These are phyloP conservation scores for Acrocephalus arundinaceus DNA, from an alignment of 2,113 vertebrate species.

Conservation along the genomic window DNA sequence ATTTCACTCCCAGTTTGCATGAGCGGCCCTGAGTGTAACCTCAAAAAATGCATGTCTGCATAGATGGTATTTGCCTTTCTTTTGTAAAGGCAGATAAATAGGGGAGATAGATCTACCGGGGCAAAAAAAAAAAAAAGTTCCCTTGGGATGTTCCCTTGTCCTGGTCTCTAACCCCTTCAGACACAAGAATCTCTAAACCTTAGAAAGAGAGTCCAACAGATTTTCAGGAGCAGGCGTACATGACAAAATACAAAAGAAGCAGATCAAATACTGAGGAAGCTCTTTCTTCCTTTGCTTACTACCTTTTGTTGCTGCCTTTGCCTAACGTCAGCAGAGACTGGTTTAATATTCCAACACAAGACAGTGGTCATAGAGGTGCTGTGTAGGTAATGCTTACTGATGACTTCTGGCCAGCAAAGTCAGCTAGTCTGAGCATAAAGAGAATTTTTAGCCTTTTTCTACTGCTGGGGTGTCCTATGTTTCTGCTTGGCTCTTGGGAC, in stretches of 20 bases:
- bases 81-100: background rate
- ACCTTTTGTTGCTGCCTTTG: background rate
- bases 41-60: fast-evolving
- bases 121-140: too few relatives aligned
- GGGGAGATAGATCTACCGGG: background rate
- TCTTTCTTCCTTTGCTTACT: background rate
- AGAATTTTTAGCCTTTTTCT: background rate
- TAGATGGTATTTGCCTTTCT: background rate
- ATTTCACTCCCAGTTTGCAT: background rate
- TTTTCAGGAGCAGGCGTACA: background rate
- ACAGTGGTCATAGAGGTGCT: background rate
- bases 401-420: background rate
- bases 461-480: background rate
- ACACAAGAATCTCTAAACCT: background rate
- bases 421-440: background rate
- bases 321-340: background rate
- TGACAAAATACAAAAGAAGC: background rate
- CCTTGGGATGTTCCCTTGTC: background rate
- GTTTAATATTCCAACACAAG: background rate
- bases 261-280: background rate
- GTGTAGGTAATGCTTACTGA: background rate
- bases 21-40: fast-evolving
- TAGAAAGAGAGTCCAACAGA: background rate
- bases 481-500: background rate
- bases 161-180: background rate